Conservation (phyloP, 2,113 vertebrate species). For the Prochilodus magdalenae region DNA sequence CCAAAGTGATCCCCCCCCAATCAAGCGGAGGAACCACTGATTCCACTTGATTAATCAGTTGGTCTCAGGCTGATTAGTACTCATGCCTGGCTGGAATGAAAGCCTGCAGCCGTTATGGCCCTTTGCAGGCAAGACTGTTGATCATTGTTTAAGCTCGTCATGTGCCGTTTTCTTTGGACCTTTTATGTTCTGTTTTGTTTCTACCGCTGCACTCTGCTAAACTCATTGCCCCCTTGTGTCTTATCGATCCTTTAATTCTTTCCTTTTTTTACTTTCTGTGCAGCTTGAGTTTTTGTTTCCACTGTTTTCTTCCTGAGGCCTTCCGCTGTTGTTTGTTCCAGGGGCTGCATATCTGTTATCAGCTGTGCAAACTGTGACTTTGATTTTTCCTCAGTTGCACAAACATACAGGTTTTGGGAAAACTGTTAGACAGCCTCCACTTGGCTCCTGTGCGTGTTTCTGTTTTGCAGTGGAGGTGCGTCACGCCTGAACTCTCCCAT, state of each 20-base stretch:
- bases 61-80: too few relatives aligned
- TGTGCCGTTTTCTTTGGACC: not conserved
- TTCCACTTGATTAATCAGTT: too few relatives aligned
- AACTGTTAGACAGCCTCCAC: not conserved
- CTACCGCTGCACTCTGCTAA: not conserved
- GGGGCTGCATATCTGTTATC: not conserved
- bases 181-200: not conserved
- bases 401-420: not conserved
- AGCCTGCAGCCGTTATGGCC: too few relatives aligned
- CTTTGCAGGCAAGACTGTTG: not conserved
- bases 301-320: not conserved
- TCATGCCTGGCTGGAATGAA: too few relatives aligned
- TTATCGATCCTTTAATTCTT: not conserved
- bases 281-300: not conserved
- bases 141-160: not conserved
- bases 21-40: too few relatives aligned
- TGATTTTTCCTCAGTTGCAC: not conserved
- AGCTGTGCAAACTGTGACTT: not conserved
- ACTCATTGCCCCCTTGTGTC: not conserved
- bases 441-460: not conserved
- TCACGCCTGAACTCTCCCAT: constrained; percentile 32
- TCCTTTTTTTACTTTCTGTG: not conserved
- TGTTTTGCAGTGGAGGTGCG: constrained; percentile 25
- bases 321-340: not conserved
- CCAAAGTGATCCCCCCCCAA: too few relatives aligned